phyloP scores from a whole-genome alignment of 2,888 invertebrate genomes.

The Heliconius sara region DNA sequence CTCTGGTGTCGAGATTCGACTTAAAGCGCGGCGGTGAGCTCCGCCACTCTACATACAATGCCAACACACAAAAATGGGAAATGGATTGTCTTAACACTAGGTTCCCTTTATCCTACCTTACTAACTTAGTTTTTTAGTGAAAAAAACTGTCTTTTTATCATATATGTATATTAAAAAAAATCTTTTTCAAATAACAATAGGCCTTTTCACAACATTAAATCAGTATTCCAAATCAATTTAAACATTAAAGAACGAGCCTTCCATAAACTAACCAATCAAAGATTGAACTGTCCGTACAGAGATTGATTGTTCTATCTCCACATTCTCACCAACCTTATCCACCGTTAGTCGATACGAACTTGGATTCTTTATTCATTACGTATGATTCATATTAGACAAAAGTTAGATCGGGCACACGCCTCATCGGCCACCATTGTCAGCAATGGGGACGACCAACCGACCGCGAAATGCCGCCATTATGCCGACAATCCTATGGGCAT shows the following conservation, averaged over 20 bases:
- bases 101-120: no score
- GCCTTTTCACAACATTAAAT: not conserved
- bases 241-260: not conserved
- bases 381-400: slow-evolving; percentile 38
- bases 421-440: slow-evolving; percentile 57
- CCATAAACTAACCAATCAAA: not conserved
- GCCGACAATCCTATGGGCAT: slow-evolving; percentile 49
- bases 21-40: no score
- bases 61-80: no score
- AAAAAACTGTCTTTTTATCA: not conserved
- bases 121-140: no score
- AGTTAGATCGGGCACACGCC: slow-evolving; percentile 55
- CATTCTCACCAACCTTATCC: slow-evolving; percentile 34
- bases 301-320: slow-evolving; percentile 13
- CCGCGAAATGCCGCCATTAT: slow-evolving; percentile 64
- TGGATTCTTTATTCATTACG: slow-evolving; percentile 26
- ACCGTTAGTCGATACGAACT: slow-evolving; percentile 34
- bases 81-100: no score
- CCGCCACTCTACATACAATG: no score
- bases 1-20: no score
- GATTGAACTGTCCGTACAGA: not conserved
- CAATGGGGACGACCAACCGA: slow-evolving; percentile 62
- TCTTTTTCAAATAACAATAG: not conserved
- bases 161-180: not conserved
- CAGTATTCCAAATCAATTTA: not conserved